Percentiles rank a stretch among this genome's conserved stretches.
phyloP scores from a whole-genome alignment of 2,888 invertebrate species.

The Lasioglossum leucozonium region DNA sequence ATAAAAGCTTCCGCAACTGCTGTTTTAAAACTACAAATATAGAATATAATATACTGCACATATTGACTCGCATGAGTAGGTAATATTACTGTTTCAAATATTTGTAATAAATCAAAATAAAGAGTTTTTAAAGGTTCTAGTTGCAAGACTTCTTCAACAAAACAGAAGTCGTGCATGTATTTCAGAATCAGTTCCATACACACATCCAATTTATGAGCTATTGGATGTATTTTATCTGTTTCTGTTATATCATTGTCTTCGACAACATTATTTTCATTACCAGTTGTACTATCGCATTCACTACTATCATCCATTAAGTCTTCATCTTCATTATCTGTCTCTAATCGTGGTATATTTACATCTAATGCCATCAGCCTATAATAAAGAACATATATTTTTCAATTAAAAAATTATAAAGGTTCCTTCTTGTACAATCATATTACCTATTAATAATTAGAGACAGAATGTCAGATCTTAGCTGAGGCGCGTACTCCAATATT shows the following conservation, averaged over 20 bases:
- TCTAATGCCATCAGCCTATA: constrained; percentile 91
- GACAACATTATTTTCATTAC: constrained; percentile 84
- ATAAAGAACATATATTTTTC: constrained; percentile 26
- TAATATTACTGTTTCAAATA: constrained; percentile 93
- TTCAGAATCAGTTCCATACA: constrained; percentile 90
- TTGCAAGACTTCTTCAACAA: constrained; percentile 83
- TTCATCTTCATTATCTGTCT: constrained; percentile 85
- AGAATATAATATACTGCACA: constrained; percentile 91
- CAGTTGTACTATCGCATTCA: constrained; percentile 76
- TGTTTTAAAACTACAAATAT: constrained; percentile 89
- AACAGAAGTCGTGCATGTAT: constrained; percentile 88
- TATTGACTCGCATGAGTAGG: constrained; percentile 93
- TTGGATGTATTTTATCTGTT: constrained; percentile 84
- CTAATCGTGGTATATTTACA: constrained; percentile 88
- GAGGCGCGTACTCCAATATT: constrained; percentile 91
- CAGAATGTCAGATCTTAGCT: constrained; percentile 89
- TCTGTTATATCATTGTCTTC: constrained; percentile 73
- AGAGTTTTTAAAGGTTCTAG: constrained; percentile 84
- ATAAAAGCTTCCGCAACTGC: constrained; percentile 88
- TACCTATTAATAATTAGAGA: constrained; percentile 92
- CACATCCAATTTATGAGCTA: constrained; percentile 90
- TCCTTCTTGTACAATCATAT: not conserved
- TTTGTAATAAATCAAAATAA: constrained; percentile 87
- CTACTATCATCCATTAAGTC: constrained; percentile 84
- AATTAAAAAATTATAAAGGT: not conserved